phyloP scores from a whole-genome alignment of 2,888 invertebrate genomes.

The Folsomia candida region DNA sequence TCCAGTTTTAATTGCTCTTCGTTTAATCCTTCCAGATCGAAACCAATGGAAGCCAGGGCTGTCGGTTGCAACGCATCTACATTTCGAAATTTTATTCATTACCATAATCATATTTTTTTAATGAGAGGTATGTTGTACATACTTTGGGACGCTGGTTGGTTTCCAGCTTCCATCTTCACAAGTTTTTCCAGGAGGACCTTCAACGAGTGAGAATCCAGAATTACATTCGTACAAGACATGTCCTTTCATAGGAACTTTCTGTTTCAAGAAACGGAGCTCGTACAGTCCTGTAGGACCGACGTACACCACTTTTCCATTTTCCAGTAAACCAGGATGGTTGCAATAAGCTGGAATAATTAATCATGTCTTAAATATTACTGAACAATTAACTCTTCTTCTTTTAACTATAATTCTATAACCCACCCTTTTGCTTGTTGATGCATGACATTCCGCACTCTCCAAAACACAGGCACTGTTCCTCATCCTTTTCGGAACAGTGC shows the following conservation, averaged over 20 bases:
- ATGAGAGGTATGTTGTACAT: slow-evolving; percentile 11
- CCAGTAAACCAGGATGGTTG: slow-evolving; percentile 85
- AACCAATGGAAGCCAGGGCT: slow-evolving; percentile 84
- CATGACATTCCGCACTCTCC: slow-evolving; percentile 76
- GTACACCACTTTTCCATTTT: slow-evolving; percentile 89
- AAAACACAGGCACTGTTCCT: slow-evolving; percentile 94
- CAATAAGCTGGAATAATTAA: slow-evolving; percentile 64
- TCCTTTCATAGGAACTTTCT: slow-evolving; percentile 83
- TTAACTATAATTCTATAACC: no score
- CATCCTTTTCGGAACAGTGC: slow-evolving; percentile 89
- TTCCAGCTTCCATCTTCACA: slow-evolving; percentile 94
- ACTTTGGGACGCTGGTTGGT: slow-evolving; percentile 70
- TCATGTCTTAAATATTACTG: not conserved
- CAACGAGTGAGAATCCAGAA: slow-evolving; percentile 79
- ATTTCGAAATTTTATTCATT: slow-evolving; percentile 52
- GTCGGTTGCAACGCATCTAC: slow-evolving; percentile 77
- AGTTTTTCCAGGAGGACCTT: slow-evolving; percentile 89
- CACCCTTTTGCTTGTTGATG: slow-evolving; percentile 63
- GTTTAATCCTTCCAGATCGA: slow-evolving; percentile 58
- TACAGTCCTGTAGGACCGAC: slow-evolving; percentile 95
- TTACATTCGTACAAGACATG: slow-evolving; percentile 96
- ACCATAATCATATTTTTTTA: not conserved
- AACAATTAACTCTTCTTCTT: not conserved
- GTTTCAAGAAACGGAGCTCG: slow-evolving; percentile 89
- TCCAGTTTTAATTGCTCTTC: slow-evolving; percentile 42